Evolutionary conservation across 1,140 invertebrate genomes (phyloP).

Genomic region (Periplaneta americana): DNA sequence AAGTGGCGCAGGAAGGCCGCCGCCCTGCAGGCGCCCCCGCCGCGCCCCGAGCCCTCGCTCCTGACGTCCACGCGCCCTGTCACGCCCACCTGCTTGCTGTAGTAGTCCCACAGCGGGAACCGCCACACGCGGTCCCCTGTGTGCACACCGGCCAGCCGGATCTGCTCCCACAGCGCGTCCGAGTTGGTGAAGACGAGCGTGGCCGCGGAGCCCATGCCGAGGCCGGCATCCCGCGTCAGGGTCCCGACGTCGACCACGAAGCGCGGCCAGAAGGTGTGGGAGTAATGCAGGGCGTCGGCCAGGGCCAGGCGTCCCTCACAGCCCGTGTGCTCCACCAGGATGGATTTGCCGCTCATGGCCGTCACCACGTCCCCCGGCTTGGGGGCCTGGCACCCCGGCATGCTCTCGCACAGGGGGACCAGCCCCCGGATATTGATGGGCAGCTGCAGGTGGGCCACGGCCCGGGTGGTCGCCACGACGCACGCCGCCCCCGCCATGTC

Average conservation of each 20-base stretch:
- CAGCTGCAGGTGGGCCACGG: too few relatives aligned
- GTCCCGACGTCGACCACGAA: constrained; percentile 75
- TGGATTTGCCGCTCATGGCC: constrained; percentile 79
- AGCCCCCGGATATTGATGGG: constrained; percentile 62
- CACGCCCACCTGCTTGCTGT: constrained; percentile 39
- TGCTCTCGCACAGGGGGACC: constrained; percentile 81
- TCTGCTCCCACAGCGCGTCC: constrained; percentile 40
- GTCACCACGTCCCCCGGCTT: constrained; percentile 84
- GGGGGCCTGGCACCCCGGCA: constrained; percentile 74
- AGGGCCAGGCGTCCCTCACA: constrained; percentile 84
- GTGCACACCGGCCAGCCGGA: constrained; percentile 42
- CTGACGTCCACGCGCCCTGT: constrained; percentile 41
- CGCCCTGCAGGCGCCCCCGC: constrained; percentile 46
- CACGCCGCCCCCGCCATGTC: constrained; percentile 89
- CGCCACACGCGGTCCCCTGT: constrained; percentile 62
- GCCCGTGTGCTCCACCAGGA: constrained; percentile 86
- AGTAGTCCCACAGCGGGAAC: constrained; percentile 56
- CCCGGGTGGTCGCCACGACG: constrained; percentile 61
- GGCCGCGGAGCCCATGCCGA: constrained; percentile 47
- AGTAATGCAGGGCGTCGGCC: constrained; percentile 83
- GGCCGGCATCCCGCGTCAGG: constrained; percentile 54
- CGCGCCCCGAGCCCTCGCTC: constrained; percentile 36
- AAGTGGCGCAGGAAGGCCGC: constrained; percentile 54
- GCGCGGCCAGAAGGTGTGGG: constrained; percentile 58
- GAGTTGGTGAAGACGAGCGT: constrained; percentile 53